These are phyloP conservation scores for Euglossa dilemma DNA, from an alignment of 1,140 invertebrate genomes.

Conservation along the genomic window DNA sequence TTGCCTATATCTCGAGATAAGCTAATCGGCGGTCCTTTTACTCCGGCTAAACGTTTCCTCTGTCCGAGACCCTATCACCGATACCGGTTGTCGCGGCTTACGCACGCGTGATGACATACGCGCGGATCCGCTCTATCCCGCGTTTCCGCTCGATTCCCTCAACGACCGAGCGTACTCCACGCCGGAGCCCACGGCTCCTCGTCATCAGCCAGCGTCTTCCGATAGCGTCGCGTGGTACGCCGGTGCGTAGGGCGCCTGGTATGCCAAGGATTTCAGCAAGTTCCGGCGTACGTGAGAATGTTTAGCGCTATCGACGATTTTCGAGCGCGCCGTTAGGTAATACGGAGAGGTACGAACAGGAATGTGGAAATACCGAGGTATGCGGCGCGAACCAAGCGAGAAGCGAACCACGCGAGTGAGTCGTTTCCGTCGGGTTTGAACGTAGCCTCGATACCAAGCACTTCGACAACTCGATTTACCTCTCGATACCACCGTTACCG, in stretches of 20 bases:
- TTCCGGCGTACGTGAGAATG: background rate
- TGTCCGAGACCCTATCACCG: slow-evolving; percentile 14
- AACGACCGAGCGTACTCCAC: background rate
- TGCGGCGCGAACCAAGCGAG: too few relatives aligned
- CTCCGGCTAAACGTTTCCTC: slow-evolving; percentile 45
- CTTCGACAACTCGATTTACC: too few relatives aligned
- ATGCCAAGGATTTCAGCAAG: background rate
- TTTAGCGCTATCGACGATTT: background rate
- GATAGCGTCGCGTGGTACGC: background rate
- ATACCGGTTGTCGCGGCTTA: slow-evolving; percentile 42
- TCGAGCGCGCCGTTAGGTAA: background rate
- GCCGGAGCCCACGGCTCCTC: background rate
- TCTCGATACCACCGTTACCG: too few relatives aligned
- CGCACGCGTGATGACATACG: background rate
- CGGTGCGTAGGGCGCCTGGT: background rate
- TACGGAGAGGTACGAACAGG: background rate
- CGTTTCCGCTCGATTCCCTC: slow-evolving; percentile 10
- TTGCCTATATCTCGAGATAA: slow-evolving; percentile 55
- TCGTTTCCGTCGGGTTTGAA: background rate
- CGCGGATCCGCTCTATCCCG: background rate
- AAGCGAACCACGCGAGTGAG: background rate
- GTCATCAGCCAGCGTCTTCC: background rate
- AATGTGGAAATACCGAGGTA: background rate
- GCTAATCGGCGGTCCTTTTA: slow-evolving; percentile 63
- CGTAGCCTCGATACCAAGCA: too few relatives aligned